Base-by-base conservation (phyloP, 2,113 vertebrate species). In the Tenrec ecaudatus region DNA sequence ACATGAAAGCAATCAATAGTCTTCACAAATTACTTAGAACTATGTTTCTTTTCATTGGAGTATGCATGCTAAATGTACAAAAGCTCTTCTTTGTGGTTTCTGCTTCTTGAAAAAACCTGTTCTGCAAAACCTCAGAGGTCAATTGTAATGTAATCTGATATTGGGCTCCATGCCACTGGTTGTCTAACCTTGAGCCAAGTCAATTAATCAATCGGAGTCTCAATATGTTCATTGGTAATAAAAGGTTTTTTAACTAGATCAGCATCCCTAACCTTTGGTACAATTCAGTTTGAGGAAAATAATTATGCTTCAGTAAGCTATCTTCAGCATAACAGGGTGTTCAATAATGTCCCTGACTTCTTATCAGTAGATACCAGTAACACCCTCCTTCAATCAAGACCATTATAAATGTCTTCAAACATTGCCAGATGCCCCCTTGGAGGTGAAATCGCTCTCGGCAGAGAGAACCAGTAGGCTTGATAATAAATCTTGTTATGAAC, bases 71-170 rank as follows among this genome's bases (percentile, higher is more conserved):
- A 47, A 89, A 78, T 10, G 5, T 22, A 92, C 33, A 64, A 90
- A 92, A 47, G 14, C 58, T 90, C 71, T 60, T 85, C 23, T 88
- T 62, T 53, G 57, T 73, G 29, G 58, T 90, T 86, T 95, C 62
- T 87, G 36, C 33, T 90, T 86, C 87, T 86, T 82, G 58, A 71
- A 92, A 93, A 92, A 87, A 66, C 23, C 66, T 86, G 78, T 62
- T 79, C 33, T n/a, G 92, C 62, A 80, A 88, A 90, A 80, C 16
- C 57, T 92, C 57, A 33, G 68, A 92, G 17, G 60, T 40, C 47
- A 33, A 62, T 8, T 90, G 57, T 76, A 62, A 87, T 60, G 12
- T 78, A 94, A 80, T 57, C 57, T 84, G 14, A 90, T 23, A 87
- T 0, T 80, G 58, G 64, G 25, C 64, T 47, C 12, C 68, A 23